These are phyloP conservation scores for Mastigias papua DNA, from an alignment of 30 jellyfish, hydroid and myxozoan species.

Conservation along the genomic window DNA sequence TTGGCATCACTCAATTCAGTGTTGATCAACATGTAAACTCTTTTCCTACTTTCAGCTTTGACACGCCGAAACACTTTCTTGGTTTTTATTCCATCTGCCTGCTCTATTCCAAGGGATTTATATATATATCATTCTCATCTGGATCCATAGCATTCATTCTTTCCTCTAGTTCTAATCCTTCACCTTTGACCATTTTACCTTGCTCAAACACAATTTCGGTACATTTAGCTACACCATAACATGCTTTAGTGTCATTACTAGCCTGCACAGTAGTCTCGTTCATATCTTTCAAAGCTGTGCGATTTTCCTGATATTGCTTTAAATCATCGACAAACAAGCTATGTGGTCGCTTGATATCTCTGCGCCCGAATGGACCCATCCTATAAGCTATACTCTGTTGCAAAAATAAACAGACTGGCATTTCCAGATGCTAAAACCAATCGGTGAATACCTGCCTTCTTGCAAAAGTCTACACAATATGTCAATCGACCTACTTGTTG, in stretches of 20 bases:
- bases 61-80: no score
- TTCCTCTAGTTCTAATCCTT: slow-evolving; percentile 26
- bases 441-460: not conserved
- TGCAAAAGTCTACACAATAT: slow-evolving; percentile 24
- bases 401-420: not conserved
- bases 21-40: no score
- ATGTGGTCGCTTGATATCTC: not conserved
- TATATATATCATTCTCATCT: not conserved
- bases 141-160: not conserved
- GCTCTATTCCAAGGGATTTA: no score
- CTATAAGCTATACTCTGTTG: not conserved
- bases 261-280: not conserved
- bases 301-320: not conserved
- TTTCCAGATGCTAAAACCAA: not conserved
- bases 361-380: not conserved
- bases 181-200: slow-evolving; percentile 13
- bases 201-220: slow-evolving; percentile 9
- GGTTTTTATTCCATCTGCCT: no score
- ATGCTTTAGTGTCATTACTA: slow-evolving; percentile 6
- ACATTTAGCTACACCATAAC: not conserved
- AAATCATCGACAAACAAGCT: not conserved
- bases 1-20: no score
- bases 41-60: no score
- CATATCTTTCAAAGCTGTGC: not conserved
- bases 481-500: slow-evolving; percentile 14